phyloP scores from a whole-genome alignment of 2,113 vertebrate genomes.

The Pantherophis guttatus region DNA sequence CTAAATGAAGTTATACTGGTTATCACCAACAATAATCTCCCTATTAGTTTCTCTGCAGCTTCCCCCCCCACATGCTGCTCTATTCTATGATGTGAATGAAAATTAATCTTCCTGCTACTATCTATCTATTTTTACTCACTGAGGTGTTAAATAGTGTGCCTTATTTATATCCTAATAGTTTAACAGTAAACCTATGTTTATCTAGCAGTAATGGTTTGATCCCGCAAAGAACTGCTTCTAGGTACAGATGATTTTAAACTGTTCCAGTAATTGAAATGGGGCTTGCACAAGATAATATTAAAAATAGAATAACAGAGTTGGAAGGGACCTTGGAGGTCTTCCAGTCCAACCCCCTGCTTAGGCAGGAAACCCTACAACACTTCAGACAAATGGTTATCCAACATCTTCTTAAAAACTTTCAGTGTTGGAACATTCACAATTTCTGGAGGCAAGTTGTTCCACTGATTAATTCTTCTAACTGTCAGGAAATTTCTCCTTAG shows the following conservation, averaged over 20 bases:
- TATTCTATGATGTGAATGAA: neutral
- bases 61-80: neutral
- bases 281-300: neutral
- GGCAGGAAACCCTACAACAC: too few species aligned
- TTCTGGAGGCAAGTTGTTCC: too few species aligned
- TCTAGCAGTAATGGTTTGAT: neutral
- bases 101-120: neutral
- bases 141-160: neutral
- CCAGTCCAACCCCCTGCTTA: too few species aligned
- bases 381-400: too few species aligned
- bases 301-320: too few species aligned
- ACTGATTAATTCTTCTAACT: too few species aligned
- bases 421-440: too few species aligned
- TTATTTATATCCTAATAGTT: neutral
- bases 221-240: neutral
- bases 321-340: too few species aligned
- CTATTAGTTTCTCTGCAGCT: neutral
- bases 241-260: neutral
- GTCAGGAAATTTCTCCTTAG: too few species aligned
- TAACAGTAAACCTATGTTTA: neutral
- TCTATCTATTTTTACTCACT: neutral
- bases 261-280: neutral
- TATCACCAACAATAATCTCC: neutral
- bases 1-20: neutral
- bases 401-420: too few species aligned